Conservation (phyloP, 2,888 invertebrate species). For the Drosophila emarginata region DNA sequence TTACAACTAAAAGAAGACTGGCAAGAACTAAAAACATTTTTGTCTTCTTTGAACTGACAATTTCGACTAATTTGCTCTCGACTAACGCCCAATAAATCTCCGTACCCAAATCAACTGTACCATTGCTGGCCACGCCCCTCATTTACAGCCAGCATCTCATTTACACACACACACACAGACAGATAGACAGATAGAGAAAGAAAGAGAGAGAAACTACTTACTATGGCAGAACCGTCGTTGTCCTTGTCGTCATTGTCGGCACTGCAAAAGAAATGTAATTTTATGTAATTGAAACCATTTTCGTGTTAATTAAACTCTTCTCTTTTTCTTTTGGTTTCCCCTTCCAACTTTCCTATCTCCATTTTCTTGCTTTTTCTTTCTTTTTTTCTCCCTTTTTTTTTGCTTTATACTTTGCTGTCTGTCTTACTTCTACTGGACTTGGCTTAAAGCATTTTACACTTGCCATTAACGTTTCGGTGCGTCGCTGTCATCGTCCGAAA, state of each 20-base stretch:
- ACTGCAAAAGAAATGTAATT: constrained; percentile 73
- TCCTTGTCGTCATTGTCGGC: constrained; percentile 18
- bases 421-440: constrained; percentile 40
- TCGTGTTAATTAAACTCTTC: constrained; percentile 78
- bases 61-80: constrained; percentile 75
- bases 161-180: constrained; percentile 10
- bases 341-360: constrained; percentile 12
- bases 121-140: constrained; percentile 39
- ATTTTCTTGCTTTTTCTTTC: background rate
- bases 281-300: constrained; percentile 77
- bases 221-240: constrained; percentile 52
- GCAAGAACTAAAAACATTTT: background rate
- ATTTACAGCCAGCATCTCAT: constrained; percentile 27
- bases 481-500: constrained; percentile 45
- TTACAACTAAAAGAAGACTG: background rate
- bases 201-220: constrained; percentile 50
- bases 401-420: constrained; percentile 8
- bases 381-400: constrained; percentile 17
- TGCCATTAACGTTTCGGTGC: constrained; percentile 75
- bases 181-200: constrained; percentile 11
- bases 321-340: constrained; percentile 37
- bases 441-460: constrained; percentile 77
- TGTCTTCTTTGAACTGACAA: constrained; percentile 63
- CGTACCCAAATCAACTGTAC: constrained; percentile 72
- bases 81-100: constrained; percentile 77